These are phyloP conservation scores for Bubo bubo DNA, from an alignment of 2,113 vertebrate genomes.

Conservation along the genomic window DNA sequence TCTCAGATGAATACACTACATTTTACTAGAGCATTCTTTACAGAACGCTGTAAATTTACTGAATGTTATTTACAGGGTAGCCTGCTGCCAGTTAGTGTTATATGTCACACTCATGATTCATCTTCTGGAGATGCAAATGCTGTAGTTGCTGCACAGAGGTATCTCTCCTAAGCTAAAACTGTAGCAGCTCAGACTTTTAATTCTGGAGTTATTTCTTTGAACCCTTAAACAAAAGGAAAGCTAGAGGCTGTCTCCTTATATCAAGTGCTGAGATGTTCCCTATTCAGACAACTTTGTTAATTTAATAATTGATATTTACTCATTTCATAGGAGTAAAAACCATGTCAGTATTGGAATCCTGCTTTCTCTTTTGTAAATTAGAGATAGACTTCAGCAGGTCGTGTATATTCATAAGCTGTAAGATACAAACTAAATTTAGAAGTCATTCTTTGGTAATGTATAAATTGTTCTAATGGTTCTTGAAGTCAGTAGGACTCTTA, in stretches of 20 bases:
- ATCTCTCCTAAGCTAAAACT: neutral
- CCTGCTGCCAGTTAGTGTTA: neutral
- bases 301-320: neutral
- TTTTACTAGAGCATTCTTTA: neutral
- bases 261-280: neutral
- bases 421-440: neutral
- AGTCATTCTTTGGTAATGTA: neutral
- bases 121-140: neutral
- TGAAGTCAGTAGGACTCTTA: neutral
- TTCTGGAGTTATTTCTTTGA: neutral
- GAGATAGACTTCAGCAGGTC: neutral
- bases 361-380: neutral
- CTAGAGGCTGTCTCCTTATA: neutral
- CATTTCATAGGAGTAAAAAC: neutral
- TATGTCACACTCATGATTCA: neutral
- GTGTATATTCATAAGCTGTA: neutral
- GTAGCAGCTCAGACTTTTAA: neutral
- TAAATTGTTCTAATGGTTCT: neutral
- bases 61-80: neutral
- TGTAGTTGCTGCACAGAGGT: neutral
- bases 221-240: neutral
- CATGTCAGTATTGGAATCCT: neutral
- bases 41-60: neutral
- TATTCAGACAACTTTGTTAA: neutral
- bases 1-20: neutral